Evolutionary conservation across 2,797 vertebrate species (phyloP).

Genomic region (Galagoides demidoff): DNA sequence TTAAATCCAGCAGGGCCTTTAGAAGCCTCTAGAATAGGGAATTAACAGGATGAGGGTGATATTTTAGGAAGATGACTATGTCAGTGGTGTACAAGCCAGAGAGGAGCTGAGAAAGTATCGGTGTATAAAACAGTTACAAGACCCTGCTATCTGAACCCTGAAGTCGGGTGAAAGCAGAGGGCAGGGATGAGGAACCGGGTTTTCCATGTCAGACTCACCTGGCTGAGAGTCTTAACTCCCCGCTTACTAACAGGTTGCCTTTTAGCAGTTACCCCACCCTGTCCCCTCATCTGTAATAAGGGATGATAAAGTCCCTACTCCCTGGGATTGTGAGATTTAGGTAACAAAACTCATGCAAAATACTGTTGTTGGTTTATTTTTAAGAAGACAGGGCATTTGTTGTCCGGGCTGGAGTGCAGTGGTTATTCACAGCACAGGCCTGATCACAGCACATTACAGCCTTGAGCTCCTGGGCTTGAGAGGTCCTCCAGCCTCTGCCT

Average conservation of each 20-base stretch:
- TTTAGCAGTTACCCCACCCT: neutral
- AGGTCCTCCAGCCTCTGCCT: neutral
- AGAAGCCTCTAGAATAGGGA: constrained; percentile 14
- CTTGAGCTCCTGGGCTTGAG: neutral
- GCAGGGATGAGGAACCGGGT: neutral
- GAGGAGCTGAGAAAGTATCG: neutral
- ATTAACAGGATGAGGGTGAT: neutral
- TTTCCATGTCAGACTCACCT: neutral
- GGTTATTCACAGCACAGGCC: neutral
- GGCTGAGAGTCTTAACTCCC: neutral
- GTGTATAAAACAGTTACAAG: neutral
- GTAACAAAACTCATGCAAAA: neutral
- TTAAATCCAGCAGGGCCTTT: neutral
- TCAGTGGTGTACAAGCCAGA: neutral
- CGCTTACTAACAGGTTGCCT: neutral
- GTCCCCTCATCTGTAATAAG: neutral
- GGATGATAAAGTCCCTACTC: neutral
- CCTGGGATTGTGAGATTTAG: neutral
- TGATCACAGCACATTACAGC: neutral
- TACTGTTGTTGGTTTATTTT: neutral
- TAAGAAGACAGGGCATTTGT: neutral
- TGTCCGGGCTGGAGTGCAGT: neutral
- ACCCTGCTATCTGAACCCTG: neutral
- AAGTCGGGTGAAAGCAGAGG: neutral
- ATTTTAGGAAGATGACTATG: neutral